These are phyloP conservation scores for Hyalella azteca DNA, from an alignment of 2,888 invertebrate genomes.

Conservation along the genomic window DNA sequence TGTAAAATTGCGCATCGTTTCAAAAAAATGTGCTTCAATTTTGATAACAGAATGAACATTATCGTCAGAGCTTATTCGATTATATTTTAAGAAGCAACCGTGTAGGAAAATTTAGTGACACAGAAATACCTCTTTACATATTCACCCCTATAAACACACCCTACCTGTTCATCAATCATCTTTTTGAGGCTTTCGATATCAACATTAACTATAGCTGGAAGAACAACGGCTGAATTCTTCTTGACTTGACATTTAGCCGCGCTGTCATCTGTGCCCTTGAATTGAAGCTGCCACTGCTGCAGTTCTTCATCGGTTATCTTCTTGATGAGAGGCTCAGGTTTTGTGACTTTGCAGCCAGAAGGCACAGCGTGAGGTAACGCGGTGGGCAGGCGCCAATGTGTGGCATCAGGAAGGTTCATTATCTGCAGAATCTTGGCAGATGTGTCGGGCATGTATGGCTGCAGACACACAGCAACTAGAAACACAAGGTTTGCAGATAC, in stretches of 20 bases:
- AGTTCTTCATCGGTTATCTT: constrained; percentile 82
- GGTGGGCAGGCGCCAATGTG: constrained; percentile 66
- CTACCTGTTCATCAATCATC: constrained; percentile 70
- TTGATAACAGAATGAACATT: no score
- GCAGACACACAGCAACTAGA: constrained; percentile 79
- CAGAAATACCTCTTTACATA: neutral
- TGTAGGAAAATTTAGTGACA: neutral
- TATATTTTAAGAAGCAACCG: neutral
- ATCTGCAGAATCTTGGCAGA: constrained; percentile 74
- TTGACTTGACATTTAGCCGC: constrained; percentile 65
- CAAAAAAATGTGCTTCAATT: no score
- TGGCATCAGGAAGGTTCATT: constrained; percentile 69
- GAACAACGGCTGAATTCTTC: constrained; percentile 59
- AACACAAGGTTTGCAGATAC: constrained; percentile 81
- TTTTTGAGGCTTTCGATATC: constrained; percentile 68
- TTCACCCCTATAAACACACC: neutral
- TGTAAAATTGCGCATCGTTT: no score
- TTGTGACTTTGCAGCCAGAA: constrained; percentile 83
- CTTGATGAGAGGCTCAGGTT: constrained; percentile 84
- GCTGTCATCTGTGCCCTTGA: constrained; percentile 69
- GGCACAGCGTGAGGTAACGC: constrained; percentile 68
- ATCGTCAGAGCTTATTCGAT: no score
- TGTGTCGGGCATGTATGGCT: constrained; percentile 90
- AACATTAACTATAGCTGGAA: constrained; percentile 61
- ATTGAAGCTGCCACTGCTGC: constrained; percentile 77